A percentile compares a stretch with the other conserved stretches of the same genome.
phyloP scores from a whole-genome alignment of 2,888 invertebrate genomes.

The Drosophila imparisetae region DNA sequence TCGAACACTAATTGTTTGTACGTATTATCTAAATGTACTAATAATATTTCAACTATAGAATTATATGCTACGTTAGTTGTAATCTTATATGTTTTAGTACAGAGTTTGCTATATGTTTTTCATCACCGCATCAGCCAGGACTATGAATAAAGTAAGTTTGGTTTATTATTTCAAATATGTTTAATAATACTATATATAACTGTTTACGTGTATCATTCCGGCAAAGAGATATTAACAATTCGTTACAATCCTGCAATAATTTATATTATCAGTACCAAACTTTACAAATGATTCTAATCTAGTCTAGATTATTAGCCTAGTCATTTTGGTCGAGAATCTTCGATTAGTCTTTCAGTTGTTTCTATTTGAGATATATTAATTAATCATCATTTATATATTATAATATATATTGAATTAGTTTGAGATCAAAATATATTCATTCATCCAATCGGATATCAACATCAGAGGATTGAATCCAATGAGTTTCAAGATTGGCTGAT shows the following conservation, averaged over 20 bases:
- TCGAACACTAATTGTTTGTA: slow-evolving; percentile 1
- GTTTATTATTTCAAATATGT: not conserved
- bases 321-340: not conserved
- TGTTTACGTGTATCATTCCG: not conserved
- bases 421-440: not conserved
- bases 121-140: not conserved
- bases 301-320: not conserved
- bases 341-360: not conserved
- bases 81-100: not conserved
- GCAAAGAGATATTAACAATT: not conserved
- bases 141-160: not conserved
- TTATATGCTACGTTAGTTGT: not conserved
- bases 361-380: not conserved
- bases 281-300: not conserved
- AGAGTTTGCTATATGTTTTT: not conserved
- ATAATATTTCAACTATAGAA: not conserved
- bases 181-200: not conserved
- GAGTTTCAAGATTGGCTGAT: not conserved
- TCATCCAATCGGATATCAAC: not conserved
- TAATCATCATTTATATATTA: not conserved
- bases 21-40: not conserved
- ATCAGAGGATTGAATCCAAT: not conserved
- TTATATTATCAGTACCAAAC: not conserved
- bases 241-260: not conserved
- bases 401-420: not conserved